phyloP scores from a whole-genome alignment of 2,113 vertebrate genomes.

The Ahaetulla prasina region DNA sequence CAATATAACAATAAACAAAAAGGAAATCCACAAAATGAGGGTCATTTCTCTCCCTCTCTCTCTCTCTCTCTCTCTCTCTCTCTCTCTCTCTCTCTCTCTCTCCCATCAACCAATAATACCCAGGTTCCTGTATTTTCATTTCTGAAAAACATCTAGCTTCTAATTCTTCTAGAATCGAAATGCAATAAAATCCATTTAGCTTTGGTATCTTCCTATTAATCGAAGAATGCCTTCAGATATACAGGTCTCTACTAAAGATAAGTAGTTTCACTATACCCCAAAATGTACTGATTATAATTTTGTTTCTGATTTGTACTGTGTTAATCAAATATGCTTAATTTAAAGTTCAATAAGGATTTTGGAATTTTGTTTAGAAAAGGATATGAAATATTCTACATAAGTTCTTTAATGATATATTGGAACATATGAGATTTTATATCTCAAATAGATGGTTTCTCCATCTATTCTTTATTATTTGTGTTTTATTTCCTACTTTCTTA shows the following conservation, averaged over 20 bases:
- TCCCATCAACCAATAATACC: neutral
- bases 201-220: neutral
- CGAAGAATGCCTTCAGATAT: neutral
- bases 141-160: neutral
- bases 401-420: neutral
- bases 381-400: neutral
- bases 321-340: neutral
- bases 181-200: neutral
- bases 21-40: neutral
- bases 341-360: neutral
- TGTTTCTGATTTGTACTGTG: neutral
- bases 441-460: neutral
- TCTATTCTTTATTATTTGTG: neutral
- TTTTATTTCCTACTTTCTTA: neutral
- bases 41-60: neutral
- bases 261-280: neutral
- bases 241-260: neutral
- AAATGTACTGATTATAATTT: neutral
- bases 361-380: neutral
- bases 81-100: too few species aligned
- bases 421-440: neutral
- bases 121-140: neutral
- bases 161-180: neutral
- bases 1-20: neutral
- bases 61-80: too few species aligned